Percentiles rank a stretch among this genome's conserved stretches.
Evolutionary conservation across 92 coral and sea anemone genomes (phyloP).

Genomic region (Umimayanthus kanabou): DNA sequence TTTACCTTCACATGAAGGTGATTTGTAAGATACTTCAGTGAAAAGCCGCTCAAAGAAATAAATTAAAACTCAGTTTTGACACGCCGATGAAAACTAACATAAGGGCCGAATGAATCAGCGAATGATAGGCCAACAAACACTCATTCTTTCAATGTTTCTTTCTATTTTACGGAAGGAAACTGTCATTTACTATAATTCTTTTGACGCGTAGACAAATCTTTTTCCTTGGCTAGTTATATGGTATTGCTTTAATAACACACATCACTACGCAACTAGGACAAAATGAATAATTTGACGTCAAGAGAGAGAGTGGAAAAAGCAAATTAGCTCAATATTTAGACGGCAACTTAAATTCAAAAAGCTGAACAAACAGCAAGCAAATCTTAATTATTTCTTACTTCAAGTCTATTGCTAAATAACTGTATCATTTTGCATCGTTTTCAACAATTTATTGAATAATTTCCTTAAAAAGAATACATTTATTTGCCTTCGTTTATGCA

Average conservation of each 20-base stretch:
- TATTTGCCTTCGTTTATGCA: constrained; percentile 21
- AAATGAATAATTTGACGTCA: constrained; percentile 26
- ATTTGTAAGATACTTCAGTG: not conserved
- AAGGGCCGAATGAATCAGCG: constrained; percentile 8
- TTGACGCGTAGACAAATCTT: constrained; percentile 8
- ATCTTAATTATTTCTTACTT: constrained; percentile 41
- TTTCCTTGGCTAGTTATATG: not conserved
- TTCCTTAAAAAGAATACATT: constrained; percentile 33
- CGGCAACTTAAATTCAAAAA: constrained; percentile 39
- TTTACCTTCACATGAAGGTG: not conserved
- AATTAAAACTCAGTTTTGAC: constrained; percentile 28
- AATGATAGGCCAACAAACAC: constrained; percentile 5
- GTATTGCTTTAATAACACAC: constrained; percentile 1
- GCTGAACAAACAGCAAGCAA: constrained; percentile 33
- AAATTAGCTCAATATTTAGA: constrained; percentile 31
- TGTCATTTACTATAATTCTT: constrained; percentile 16
- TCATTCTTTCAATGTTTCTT: constrained; percentile 6
- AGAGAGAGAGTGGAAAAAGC: constrained; percentile 11
- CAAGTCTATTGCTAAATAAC: constrained; percentile 39
- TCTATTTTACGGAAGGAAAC: constrained; percentile 38
- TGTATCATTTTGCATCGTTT: constrained; percentile 46
- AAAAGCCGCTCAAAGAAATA: constrained; percentile 12
- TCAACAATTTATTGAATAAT: constrained; percentile 42
- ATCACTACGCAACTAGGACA: constrained; percentile 21
- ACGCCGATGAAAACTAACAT: constrained; percentile 20